Base-by-base conservation (phyloP, 92 coral and sea anemone species). In the Phymanthus crucifer region DNA sequence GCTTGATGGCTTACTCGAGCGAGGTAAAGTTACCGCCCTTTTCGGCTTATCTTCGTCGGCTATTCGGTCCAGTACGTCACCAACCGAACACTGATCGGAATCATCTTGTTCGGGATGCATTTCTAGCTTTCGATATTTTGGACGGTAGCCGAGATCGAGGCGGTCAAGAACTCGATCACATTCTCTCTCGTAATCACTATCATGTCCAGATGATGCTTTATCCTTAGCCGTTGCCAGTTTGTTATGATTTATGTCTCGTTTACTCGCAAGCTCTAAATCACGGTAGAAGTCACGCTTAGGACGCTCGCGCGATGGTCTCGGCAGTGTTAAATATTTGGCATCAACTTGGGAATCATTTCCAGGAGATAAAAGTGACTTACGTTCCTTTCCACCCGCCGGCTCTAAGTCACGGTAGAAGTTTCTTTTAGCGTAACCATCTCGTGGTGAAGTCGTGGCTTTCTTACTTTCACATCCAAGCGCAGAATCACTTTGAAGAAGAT, bases 121-220 rank as follows among this genome's bases (percentile, higher is more conserved):
- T 45, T 46, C 40, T 48, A 45, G 6, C 18, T 46, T 26, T 17
- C 66, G 35, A 19, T 18, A 19, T 18, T 36, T 46, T 4, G 37
- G 61, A 40, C 64, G 64, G n/a, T 66, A 13, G n/a, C n/a, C n/a
- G 3, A 48, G 83, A 37, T 74, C 74, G 17, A 32, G 36, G 3
- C 52, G 54, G 34, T 83, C 87, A 16, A 82, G n/a, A 26, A 66
- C 73, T 13, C 74, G 76, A 33, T 82, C 86, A 48, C 75, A 82
- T 24, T 82, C 74, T 23, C 65, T 40, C 67, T 82, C 86, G 47
- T 71, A 82, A 66, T 82, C 80, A 56, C 80, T 57, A 31, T 71
- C 80, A 7, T 38, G 16, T 26, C 48, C 80, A 56, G 56, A 71
- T 3, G 48, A 57, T 32, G 52, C 21, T 2, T 56, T 68, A 31